Evolutionary conservation across 2,797 vertebrate species (phyloP), one percentile per base, ranked within the genome.

Genomic region (Sebastes umbrosus): DNA sequence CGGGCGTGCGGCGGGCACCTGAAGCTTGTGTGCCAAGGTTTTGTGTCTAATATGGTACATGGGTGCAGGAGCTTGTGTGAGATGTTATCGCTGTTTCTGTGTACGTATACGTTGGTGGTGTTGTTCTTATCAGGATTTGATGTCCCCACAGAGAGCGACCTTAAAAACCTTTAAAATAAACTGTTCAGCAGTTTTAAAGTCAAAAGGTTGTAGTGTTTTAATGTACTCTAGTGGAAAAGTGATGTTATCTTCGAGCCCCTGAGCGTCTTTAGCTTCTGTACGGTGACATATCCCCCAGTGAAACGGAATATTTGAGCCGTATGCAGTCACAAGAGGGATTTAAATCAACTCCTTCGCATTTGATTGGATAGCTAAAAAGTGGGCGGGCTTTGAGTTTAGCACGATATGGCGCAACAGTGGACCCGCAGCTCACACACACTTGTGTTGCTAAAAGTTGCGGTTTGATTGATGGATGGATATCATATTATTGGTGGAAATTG

Each of bases 1-100:
- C 8, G 16, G 68, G 81, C n/a, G 5, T 31, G 65, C 4, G 66
- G 57, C 25, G 58, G 84, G 69, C 84, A 90, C 79, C 87, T 77
- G 69, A 81, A 79, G 67, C 65, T 46, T 3, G 1, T 71, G 76
- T n/a, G 73, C 75, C 82, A 84, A 29, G 22, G 29, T 69, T 77
- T 62, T 73, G 46, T 60, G 34, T 20, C 68, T 72, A 50, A 71
- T 65, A 60, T 65, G 65, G 20, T 39, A 69, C 74, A 58, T 65
- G 65, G 20, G 52, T 14, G 12, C 25, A 10, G 0, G 54, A 86
- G 75, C 29, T 69, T 2, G 65, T 43, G 43, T 34, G 34, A 84
- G 82, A 80, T 73, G 62, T 75, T 77, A 87, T 87, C 86, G 0
- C 31, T n/a, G 74, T 18, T 36, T 70, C 31, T 54, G 64, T 72